Conservation (phyloP, 2,113 vertebrate genomes). For the Tyrannus savana region DNA sequence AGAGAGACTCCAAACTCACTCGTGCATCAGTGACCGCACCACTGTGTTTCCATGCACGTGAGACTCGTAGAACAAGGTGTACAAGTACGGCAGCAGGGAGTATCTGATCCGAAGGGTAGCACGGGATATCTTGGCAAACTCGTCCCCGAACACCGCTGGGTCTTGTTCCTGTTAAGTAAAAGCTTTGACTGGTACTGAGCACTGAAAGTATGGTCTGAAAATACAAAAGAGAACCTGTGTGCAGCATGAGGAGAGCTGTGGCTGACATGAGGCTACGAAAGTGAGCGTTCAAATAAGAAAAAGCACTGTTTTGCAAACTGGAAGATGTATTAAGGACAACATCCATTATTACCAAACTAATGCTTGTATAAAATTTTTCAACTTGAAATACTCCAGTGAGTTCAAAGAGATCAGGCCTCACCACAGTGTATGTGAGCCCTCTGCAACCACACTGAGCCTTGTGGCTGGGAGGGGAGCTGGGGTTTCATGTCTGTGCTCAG, state of each 20-base stretch:
- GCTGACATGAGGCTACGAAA: accelerated
- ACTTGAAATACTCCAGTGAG: neutral
- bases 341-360: neutral
- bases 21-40: slow-evolving; percentile 83
- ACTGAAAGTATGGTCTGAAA: neutral
- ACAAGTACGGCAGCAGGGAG: slow-evolving; percentile 86
- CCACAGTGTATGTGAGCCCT: accelerated
- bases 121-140: slow-evolving; percentile 76
- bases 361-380: neutral
- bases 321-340: neutral
- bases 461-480: neutral
- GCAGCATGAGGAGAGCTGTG: neutral
- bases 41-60: slow-evolving; percentile 80
- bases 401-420: neutral
- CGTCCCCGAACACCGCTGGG: slow-evolving; percentile 75
- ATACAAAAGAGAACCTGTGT: neutral
- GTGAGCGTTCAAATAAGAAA: neutral
- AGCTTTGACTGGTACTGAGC: neutral
- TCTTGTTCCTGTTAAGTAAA: slow-evolving; percentile 74
- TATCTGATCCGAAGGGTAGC: slow-evolving; percentile 84
- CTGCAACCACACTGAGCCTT: neutral
- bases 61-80: slow-evolving; percentile 86
- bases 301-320: neutral
- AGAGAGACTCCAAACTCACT: slow-evolving; percentile 76
- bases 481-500: neutral